Conservation (phyloP, 1,140 invertebrate genomes). For the Yoshiicerus persimilis region DNA sequence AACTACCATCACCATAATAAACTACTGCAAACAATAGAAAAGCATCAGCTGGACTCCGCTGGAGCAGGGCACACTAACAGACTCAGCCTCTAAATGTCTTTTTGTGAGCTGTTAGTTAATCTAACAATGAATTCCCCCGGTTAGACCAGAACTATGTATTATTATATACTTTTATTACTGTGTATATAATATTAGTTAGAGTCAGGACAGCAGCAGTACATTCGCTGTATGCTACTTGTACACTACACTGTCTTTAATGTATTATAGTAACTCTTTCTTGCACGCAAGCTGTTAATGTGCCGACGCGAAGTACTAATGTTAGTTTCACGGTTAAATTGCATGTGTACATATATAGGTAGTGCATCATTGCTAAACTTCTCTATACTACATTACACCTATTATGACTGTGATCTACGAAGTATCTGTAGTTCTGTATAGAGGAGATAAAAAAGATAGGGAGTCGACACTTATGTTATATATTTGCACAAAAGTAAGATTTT, state of each 20-base stretch:
- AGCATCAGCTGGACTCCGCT: not conserved
- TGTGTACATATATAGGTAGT: not conserved
- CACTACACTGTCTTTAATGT: not conserved
- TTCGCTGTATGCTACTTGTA: too few species aligned
- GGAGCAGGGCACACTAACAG: not conserved
- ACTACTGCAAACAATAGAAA: not conserved
- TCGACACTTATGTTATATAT: not conserved
- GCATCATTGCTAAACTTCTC: too few species aligned
- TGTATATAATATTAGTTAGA: too few species aligned
- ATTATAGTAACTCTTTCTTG: not conserved
- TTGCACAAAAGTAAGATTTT: not conserved
- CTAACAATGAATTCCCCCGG: not conserved
- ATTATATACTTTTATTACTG: too few species aligned
- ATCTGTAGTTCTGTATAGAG: not conserved
- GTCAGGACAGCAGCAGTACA: too few species aligned
- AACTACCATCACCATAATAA: not conserved
- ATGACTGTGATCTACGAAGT: not conserved
- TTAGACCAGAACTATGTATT: not conserved
- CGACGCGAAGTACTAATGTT: not conserved
- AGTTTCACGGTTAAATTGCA: not conserved
- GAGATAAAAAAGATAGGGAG: not conserved
- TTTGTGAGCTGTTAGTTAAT: not conserved
- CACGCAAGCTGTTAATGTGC: not conserved
- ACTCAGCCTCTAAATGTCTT: not conserved
- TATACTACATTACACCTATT: not conserved